Conservation (phyloP, 2,888 invertebrate species). For the Eilema depressum region DNA sequence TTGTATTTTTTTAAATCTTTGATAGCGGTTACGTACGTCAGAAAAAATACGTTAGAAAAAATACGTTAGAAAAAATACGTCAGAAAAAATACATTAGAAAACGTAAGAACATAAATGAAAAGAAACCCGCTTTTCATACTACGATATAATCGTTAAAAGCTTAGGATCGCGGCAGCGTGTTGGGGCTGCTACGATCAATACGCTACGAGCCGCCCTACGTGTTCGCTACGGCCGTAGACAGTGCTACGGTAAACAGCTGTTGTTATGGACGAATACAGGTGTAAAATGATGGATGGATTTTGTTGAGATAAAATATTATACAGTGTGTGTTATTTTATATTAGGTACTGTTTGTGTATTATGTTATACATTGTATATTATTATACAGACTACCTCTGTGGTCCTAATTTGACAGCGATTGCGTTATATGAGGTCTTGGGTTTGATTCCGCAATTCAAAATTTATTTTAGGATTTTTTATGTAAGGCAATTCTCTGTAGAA, state of each 20-base stretch:
- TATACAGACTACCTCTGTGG: too few relatives aligned
- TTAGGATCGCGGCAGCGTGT: conserved; percentile 41
- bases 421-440: too few relatives aligned
- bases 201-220: conserved; percentile 48
- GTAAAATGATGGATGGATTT: conserved; percentile 17
- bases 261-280: conserved; percentile 30
- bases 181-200: conserved; percentile 55
- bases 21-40: too few relatives aligned
- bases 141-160: conserved; percentile 40
- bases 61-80: background rate
- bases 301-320: background rate
- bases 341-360: background rate
- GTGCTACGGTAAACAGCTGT: conserved; percentile 47
- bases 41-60: background rate
- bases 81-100: too few relatives aligned
- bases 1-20: too few relatives aligned
- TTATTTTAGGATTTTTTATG: too few relatives aligned
- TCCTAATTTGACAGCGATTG: too few relatives aligned
- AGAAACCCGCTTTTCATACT: conserved; percentile 16
- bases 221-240: conserved; percentile 50
- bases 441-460: too few relatives aligned
- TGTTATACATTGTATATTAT: too few relatives aligned
- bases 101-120: conserved; percentile 5
- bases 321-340: background rate
- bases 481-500: background rate